Percentiles rank a stretch among this genome's conserved stretches.
Evolutionary conservation across 2,888 invertebrate genomes (phyloP).

Genomic region (Rhagophthalmus giganteus): DNA sequence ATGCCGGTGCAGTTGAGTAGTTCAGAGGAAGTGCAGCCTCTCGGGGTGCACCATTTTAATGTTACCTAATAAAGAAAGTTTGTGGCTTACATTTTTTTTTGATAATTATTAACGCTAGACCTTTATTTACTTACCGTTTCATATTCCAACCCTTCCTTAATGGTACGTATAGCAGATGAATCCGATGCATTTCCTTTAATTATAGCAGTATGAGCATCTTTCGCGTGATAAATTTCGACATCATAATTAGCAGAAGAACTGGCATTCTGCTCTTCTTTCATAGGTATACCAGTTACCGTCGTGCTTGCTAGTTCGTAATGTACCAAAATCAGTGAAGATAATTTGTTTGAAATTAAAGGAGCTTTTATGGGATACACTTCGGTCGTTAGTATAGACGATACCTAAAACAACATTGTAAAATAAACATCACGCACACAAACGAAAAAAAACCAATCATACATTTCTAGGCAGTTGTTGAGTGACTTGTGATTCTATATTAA

Average conservation of each 20-base stretch:
- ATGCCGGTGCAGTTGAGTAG: conserved; percentile 82
- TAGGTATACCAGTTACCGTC: conserved; percentile 97
- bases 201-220: conserved; percentile 81
- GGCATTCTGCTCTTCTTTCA: conserved; percentile 99
- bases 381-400: conserved; percentile 72
- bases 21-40: conserved; percentile 80
- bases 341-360: conserved; percentile 70
- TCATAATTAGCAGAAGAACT: conserved; percentile 98
- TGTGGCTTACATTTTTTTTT: too few species aligned
- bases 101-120: too few species aligned
- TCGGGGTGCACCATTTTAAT: conserved; percentile 95
- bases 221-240: conserved; percentile 93
- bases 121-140: conserved; percentile 69
- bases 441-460: too few species aligned
- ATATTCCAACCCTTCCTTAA: conserved; percentile 75
- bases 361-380: conserved; percentile 83
- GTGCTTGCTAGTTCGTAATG: conserved; percentile 94
- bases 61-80: too few species aligned
- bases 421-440: too few species aligned
- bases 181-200: conserved; percentile 68
- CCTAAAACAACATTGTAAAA: conserved; percentile 58
- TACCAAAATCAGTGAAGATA: conserved; percentile 75
- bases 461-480: conserved; percentile 71
- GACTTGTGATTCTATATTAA: conserved; percentile 77
- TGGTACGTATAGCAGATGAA: conserved; percentile 64